Base-by-base conservation (phyloP, 2,888 invertebrate genomes). In the Heliconius charithonia region DNA sequence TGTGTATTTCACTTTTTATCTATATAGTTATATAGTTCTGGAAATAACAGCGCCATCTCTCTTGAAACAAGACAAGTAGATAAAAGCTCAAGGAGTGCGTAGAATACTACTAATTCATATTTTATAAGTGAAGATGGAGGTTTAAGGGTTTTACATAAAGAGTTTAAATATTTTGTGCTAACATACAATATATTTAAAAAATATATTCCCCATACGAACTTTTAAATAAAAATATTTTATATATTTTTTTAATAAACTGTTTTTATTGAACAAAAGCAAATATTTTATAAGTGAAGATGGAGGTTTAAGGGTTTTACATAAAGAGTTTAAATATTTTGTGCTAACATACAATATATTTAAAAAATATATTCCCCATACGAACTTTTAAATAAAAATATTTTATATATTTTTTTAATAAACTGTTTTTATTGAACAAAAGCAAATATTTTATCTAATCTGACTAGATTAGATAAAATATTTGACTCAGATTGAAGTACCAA, bases 121-220 rank as follows among this genome's bases (percentile, higher is more conserved):
- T 67, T 16, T 69, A n/a, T 41, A 25, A 16, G 41, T 41, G 25
- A 25, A 69, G 41, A 69, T 69, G 69, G 69, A 69, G 67, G 67
- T 67, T 25, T 67, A 37, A 10, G 22, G 37, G n/a, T 37, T 37
- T 67, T 67, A 37, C 2, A 67, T n/a, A n/a, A 13, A 67, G 19
- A 22, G 29, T 25, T n/a, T n/a, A n/a, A 59, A 3, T 9, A 59
- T 59, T n/a, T 10, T n/a, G 4, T 22, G 2, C 9, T 59, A 59
- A 51, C 2, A 19, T 51, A 51, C 6, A 22, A 51, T 7, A 51
- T 51, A 51, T 19, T 22, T 51, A 19, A 22, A 0, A 51, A 51
- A 22, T 51, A 19, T 19, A 6, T 16, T 19, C 45, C 45, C 1
- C 16, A 6, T 19, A 45, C 16, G 45, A 51, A 51, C 4, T 51